Conservation (phyloP, 2,113 vertebrate genomes). For the Acinonyx jubatus region DNA sequence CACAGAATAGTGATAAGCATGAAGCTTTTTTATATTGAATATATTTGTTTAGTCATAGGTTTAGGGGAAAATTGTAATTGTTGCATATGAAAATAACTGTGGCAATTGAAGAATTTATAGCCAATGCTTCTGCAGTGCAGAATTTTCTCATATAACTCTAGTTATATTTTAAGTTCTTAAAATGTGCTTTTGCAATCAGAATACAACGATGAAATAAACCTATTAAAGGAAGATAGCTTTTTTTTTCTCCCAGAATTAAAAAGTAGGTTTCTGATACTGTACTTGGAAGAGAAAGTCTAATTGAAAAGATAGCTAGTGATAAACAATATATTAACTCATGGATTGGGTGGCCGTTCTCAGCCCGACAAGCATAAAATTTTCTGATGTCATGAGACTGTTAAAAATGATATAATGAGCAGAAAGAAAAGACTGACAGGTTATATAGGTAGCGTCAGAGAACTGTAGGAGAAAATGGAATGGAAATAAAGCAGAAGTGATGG, state of each 20-base stretch:
- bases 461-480: not conserved
- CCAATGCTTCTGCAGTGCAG: not conserved
- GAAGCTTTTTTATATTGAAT: not conserved
- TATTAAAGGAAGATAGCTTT: not conserved
- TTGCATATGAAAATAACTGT: not conserved
- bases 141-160: not conserved
- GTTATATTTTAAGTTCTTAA: slow-evolving; percentile 7
- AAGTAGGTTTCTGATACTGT: not conserved
- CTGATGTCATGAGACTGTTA: not conserved
- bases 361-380: not conserved
- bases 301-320: not conserved
- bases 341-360: not conserved
- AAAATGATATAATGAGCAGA: not conserved
- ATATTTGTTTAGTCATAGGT: not conserved
- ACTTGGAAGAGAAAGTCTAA: not conserved
- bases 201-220: not conserved
- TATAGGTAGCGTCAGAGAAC: not conserved
- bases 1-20: not conserved
- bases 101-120: not conserved
- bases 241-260: not conserved
- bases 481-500: not conserved
- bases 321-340: not conserved
- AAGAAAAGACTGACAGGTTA: not conserved
- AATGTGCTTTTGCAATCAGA: not conserved
- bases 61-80: not conserved